These are phyloP conservation scores for Chloebia gouldiae DNA, from an alignment of 2,113 vertebrate genomes.

Conservation along the genomic window DNA sequence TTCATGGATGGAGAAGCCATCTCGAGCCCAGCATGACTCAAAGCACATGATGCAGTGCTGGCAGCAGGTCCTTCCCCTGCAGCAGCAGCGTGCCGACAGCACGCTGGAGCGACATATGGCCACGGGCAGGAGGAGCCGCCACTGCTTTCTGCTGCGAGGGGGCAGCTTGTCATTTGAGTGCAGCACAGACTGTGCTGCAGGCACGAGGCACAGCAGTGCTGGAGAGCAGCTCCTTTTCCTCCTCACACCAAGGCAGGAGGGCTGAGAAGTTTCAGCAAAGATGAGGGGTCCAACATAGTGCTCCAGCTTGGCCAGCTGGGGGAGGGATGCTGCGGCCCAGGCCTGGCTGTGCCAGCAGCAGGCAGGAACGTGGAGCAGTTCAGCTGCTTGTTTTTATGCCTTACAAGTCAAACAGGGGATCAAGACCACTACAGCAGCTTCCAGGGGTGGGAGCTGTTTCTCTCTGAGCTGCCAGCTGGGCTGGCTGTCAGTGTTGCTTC, in stretches of 20 bases:
- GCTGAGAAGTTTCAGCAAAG: accelerated
- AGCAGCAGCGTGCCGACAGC: neutral
- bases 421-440: neutral
- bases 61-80: slow-evolving; percentile 40
- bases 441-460: neutral
- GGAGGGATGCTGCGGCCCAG: neutral
- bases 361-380: neutral
- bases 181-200: neutral
- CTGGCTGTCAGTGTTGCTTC: neutral
- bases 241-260: neutral
- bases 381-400: neutral
- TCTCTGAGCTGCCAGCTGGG: neutral
- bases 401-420: neutral
- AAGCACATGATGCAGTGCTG: slow-evolving; percentile 25
- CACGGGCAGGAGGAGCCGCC: neutral
- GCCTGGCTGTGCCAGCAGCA: neutral
- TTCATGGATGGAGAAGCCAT: slow-evolving; percentile 6
- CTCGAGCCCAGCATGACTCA: slow-evolving; percentile 32
- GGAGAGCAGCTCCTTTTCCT: neutral
- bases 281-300: accelerated
- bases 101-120: slow-evolving; percentile 18
- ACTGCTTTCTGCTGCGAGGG: neutral
- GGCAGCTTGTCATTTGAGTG: neutral
- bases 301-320: neutral
- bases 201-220: neutral